A percentile compares a stretch with the other conserved stretches of the same genome.
Conservation (phyloP, 2,888 invertebrate genomes). For the Barypeithes pellucidus region DNA sequence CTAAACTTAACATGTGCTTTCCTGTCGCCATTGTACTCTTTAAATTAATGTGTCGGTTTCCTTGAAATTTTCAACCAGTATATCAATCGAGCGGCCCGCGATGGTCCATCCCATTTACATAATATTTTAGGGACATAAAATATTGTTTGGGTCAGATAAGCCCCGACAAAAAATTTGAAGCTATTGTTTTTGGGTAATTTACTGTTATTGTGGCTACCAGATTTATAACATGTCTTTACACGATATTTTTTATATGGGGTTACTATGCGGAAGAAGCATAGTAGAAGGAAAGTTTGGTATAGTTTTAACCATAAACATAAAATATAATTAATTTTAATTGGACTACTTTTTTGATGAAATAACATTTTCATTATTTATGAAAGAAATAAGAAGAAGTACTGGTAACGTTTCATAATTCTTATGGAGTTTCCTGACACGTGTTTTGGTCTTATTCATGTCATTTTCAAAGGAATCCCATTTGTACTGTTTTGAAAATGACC, state of each 20-base stretch:
- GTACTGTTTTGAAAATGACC: too few relatives aligned
- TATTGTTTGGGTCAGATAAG: constrained; percentile 41
- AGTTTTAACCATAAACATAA: too few relatives aligned
- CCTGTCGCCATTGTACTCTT: constrained; percentile 72
- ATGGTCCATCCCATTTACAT: constrained; percentile 40
- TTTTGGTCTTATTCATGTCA: too few relatives aligned
- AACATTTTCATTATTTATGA: too few relatives aligned
- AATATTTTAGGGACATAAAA: constrained; percentile 33
- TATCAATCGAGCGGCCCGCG: constrained; percentile 43
- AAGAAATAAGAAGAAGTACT: too few relatives aligned
- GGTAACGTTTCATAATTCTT: too few relatives aligned
- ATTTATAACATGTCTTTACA: background rate
- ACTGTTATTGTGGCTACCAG: constrained; percentile 5
- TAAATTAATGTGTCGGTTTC: constrained; percentile 70
- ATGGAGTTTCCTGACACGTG: too few relatives aligned
- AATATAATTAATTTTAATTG: too few relatives aligned
- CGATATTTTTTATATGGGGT: background rate
- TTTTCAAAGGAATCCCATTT: too few relatives aligned
- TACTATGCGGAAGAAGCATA: too few relatives aligned
- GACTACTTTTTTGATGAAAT: too few relatives aligned
- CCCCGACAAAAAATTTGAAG: constrained; percentile 22
- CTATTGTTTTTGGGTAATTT: constrained; percentile 14
- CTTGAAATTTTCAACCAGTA: constrained; percentile 67
- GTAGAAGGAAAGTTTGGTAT: too few relatives aligned
- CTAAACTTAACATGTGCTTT: constrained; percentile 74